These are phyloP conservation scores for Dicerorhinus sumatrensis DNA, from an alignment of 2,113 vertebrate genomes.

Conservation along the genomic window DNA sequence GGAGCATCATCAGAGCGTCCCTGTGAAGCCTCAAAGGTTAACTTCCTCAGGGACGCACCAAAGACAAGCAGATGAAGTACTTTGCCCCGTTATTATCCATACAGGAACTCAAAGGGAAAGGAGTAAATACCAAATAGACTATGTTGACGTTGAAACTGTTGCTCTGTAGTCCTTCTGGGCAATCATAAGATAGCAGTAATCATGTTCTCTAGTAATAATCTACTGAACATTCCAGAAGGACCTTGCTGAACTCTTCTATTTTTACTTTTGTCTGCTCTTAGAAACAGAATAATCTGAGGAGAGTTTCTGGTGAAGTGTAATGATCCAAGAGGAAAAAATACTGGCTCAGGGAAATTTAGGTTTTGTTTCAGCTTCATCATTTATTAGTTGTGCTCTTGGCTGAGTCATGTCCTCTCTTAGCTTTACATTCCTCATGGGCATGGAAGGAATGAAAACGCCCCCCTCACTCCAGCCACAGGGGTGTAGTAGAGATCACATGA, in stretches of 20 bases:
- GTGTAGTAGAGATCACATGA: background rate
- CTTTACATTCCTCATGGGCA: background rate
- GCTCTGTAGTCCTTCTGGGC: background rate
- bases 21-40: accelerated
- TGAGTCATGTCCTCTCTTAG: accelerated
- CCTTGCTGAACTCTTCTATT: background rate
- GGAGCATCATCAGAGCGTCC: background rate
- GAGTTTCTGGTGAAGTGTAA: too few species aligned
- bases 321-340: background rate
- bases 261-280: background rate
- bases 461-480: accelerated
- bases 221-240: background rate
- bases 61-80: background rate
- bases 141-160: background rate
- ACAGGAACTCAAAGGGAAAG: background rate
- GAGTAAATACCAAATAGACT: background rate
- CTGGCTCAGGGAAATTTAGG: accelerated
- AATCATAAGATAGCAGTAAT: accelerated
- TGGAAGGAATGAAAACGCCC: accelerated
- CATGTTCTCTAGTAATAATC: background rate
- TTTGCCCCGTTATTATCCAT: accelerated
- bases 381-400: background rate
- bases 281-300: background rate
- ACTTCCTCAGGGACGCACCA: background rate
- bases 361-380: background rate